These are phyloP conservation scores for Drosophila triauraria DNA, from an alignment of 1,140 invertebrate genomes.

Conservation along the genomic window DNA sequence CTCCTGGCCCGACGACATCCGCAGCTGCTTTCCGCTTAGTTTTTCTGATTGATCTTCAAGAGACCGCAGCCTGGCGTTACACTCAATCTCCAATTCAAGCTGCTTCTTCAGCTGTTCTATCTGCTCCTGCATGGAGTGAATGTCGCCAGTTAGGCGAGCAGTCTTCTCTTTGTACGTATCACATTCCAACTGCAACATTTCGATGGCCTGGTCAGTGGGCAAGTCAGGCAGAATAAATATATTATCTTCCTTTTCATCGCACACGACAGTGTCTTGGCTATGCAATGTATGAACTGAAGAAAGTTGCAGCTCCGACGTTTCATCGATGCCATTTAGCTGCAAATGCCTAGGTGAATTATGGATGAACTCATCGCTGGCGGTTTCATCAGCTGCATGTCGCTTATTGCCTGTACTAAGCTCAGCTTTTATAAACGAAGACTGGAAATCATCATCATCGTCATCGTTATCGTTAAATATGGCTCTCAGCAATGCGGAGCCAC, in stretches of 20 bases:
- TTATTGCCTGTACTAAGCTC: constrained; percentile 18
- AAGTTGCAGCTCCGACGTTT: constrained; percentile 4
- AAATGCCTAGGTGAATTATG: constrained; percentile 50
- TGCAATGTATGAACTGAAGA: constrained; percentile 15
- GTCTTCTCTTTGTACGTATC: constrained; percentile 64
- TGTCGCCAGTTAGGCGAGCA: constrained; percentile 34
- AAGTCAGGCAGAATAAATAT: constrained; percentile 9
- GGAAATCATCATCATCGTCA: constrained; percentile 22
- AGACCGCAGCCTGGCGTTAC: neutral
- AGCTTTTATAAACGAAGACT: neutral
- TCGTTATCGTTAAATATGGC: constrained; percentile 77
- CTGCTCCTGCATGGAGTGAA: constrained; percentile 49
- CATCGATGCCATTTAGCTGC: constrained; percentile 48
- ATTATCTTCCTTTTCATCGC: constrained; percentile 1
- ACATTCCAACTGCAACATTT: constrained; percentile 79
- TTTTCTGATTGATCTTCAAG: neutral
- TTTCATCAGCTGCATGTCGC: constrained; percentile 21
- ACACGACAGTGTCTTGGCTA: constrained; percentile 41
- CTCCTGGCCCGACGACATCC: constrained; percentile 9
- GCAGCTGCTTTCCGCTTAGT: constrained; percentile 1
- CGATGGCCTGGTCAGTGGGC: constrained; percentile 60
- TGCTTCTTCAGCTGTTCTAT: constrained; percentile 43
- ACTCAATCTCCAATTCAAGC: neutral
- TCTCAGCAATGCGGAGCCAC: constrained; percentile 69
- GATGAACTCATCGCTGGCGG: constrained; percentile 56